These are phyloP conservation scores for Smutsia gigantea DNA, from an alignment of 2,797 vertebrate genomes.

Conservation along the genomic window DNA sequence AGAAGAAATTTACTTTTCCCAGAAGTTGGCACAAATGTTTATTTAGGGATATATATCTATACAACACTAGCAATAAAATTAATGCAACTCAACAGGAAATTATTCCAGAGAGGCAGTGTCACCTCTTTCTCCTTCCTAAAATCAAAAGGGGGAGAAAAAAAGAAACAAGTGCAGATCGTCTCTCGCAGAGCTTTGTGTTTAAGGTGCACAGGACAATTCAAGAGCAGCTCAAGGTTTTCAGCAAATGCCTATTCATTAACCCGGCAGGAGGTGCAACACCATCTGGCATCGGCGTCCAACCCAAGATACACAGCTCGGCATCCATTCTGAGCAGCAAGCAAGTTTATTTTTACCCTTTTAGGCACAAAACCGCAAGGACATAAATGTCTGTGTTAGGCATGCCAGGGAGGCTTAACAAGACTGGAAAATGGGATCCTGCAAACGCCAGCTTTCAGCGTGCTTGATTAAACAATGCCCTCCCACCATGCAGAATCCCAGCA, in stretches of 20 bases:
- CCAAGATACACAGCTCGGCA: conserved; percentile 50
- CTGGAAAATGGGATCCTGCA: conserved; percentile 26
- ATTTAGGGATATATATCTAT: not conserved
- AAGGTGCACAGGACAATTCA: conserved; percentile 69
- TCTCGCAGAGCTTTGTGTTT: not conserved
- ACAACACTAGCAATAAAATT: not conserved
- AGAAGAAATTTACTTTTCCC: conserved; percentile 28
- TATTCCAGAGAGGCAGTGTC: not conserved
- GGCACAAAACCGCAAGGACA: conserved; percentile 69
- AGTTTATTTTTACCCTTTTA: conserved; percentile 71
- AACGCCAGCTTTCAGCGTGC: conserved; percentile 54
- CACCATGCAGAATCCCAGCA: not conserved
- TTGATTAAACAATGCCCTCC: conserved; percentile 42
- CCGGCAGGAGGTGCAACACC: conserved; percentile 49
- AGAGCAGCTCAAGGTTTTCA: conserved; percentile 78
- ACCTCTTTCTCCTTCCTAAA: conserved; percentile 54
- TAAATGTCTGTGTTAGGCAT: conserved; percentile 39
- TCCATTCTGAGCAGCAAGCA: conserved; percentile 65
- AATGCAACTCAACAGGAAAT: conserved; percentile 36
- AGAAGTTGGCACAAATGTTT: conserved; percentile 4
- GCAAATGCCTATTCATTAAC: conserved; percentile 69
- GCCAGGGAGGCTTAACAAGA: conserved; percentile 50
- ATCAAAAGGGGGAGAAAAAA: not conserved
- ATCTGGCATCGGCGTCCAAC: conserved; percentile 59
- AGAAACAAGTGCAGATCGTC: conserved; percentile 32